Percentiles rank a stretch among this genome's conserved stretches.
Conservation (phyloP, 64 coral and sea anemone genomes). For the Acropora tenuis region DNA sequence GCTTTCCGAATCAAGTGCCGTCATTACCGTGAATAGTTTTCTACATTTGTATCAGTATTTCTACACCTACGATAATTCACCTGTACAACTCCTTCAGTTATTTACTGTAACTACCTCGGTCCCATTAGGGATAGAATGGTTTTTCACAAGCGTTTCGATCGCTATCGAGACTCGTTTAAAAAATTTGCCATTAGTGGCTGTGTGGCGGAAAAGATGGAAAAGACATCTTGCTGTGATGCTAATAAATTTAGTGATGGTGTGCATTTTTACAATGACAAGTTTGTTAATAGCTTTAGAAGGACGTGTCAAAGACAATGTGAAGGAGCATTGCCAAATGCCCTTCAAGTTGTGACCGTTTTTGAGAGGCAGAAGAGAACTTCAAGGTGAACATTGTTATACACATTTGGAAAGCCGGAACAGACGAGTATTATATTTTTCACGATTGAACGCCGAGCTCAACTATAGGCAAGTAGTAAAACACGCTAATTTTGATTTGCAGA, state of each 20-base stretch:
- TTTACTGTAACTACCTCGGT: slow-evolving; percentile 8
- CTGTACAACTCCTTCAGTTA: background rate
- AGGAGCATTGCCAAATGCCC: background rate
- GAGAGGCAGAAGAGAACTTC: too few species aligned
- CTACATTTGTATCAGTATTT: slow-evolving; percentile 25
- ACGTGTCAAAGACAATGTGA: background rate
- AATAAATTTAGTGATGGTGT: background rate
- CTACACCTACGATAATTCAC: background rate
- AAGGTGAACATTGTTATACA: too few species aligned
- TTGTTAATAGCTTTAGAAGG: background rate
- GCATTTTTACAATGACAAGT: background rate
- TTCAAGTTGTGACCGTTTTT: background rate
- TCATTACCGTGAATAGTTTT: background rate
- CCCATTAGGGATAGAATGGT: slow-evolving; percentile 8
- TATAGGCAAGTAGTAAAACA: too few species aligned
- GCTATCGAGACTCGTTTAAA: background rate
- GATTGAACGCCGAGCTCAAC: too few species aligned
- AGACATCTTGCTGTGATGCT: background rate
- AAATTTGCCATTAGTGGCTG: slow-evolving; percentile 9
- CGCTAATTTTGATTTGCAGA: too few species aligned
- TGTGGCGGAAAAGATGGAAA: slow-evolving; percentile 21
- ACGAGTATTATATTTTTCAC: too few species aligned
- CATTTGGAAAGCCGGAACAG: too few species aligned
- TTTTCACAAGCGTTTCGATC: slow-evolving; percentile 8
- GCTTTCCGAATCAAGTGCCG: slow-evolving; percentile 21